Conservation (phyloP, 2,797 vertebrate species). For the Antennarius maculatus region DNA sequence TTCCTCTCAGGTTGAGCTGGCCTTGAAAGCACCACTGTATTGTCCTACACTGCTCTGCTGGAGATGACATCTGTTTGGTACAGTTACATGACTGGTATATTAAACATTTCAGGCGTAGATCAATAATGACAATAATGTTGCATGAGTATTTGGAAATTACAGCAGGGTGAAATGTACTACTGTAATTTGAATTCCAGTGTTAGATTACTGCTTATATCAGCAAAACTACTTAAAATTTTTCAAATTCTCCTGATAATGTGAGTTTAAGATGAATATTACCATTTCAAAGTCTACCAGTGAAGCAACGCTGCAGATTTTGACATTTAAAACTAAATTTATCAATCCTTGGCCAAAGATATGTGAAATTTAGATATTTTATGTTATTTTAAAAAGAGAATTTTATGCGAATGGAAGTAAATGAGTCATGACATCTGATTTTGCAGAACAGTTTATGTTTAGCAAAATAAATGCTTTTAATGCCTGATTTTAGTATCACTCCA, state of each 20-base stretch:
- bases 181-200: neutral
- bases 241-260: too few species aligned
- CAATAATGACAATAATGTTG: neutral
- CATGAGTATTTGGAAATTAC: neutral
- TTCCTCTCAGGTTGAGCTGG: neutral
- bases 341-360: too few species aligned
- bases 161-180: neutral
- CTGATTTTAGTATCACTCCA: too few species aligned
- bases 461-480: too few species aligned
- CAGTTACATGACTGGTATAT: neutral
- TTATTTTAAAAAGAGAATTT: neutral
- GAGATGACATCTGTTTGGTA: slow-evolving; percentile 20
- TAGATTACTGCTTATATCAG: neutral
- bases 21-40: slow-evolving; percentile 3
- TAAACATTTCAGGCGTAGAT: neutral
- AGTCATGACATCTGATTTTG: neutral
- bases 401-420: too few species aligned
- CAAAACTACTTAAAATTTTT: too few species aligned
- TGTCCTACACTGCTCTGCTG: neutral
- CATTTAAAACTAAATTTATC: too few species aligned
- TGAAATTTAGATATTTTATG: neutral
- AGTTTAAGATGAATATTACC: too few species aligned
- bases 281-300: too few species aligned
- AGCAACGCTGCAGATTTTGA: too few species aligned
- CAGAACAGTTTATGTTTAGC: neutral